A percentile compares a stretch with the other conserved stretches of the same genome.
Conservation (phyloP, 2,888 invertebrate genomes). For the Sthenelais limicola region DNA sequence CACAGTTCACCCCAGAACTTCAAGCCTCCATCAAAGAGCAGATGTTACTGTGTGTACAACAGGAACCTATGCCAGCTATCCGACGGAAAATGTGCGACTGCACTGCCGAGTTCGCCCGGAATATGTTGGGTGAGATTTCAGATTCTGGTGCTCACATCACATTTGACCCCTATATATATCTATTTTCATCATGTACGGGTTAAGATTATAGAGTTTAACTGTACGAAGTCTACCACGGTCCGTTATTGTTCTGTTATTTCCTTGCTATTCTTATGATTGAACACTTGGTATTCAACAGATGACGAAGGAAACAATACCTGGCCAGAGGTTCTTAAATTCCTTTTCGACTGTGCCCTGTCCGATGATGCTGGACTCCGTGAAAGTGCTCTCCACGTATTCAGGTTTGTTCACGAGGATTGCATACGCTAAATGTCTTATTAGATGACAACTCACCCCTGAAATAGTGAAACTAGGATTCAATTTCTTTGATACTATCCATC, state of each 20-base stretch:
- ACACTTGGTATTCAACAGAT: conserved; percentile 75
- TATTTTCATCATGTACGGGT: too few species aligned
- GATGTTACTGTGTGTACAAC: conserved; percentile 86
- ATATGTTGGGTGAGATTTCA: conserved; percentile 72
- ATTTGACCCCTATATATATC: too few species aligned
- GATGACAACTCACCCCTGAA: too few species aligned
- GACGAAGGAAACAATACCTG: conserved; percentile 96
- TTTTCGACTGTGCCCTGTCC: conserved; percentile 94
- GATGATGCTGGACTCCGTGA: conserved; percentile 88
- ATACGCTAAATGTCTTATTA: too few species aligned
- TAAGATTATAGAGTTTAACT: not conserved
- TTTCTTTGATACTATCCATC: too few species aligned
- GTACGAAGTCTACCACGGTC: not conserved
- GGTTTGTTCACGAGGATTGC: conserved; percentile 79
- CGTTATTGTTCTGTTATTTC: too few species aligned
- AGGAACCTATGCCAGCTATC: conserved; percentile 81
- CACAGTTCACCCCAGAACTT: conserved; percentile 87
- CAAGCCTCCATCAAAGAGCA: conserved; percentile 90
- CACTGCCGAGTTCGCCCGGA: conserved; percentile 94
- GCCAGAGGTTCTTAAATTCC: conserved; percentile 93
- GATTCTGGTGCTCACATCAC: too few species aligned
- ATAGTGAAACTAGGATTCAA: too few species aligned
- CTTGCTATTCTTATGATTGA: too few species aligned
- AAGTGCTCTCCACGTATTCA: conserved; percentile 94
- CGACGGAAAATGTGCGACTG: conserved; percentile 96